Evolutionary conservation across 2,797 vertebrate genomes (phyloP).

Genomic region (Anguilla obscura): DNA sequence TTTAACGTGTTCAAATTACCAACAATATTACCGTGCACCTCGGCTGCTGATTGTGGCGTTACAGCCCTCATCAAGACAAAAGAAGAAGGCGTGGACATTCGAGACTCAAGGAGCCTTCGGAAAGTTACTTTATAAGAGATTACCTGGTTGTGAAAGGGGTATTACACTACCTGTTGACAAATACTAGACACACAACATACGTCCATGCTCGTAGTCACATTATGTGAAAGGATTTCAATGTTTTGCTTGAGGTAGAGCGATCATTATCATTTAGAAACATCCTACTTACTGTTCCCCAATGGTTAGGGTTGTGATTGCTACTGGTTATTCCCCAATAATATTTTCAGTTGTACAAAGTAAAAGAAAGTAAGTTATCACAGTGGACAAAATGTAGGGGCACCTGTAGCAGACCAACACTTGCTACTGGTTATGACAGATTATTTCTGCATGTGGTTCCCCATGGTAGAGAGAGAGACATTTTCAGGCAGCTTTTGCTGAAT

Average conservation of each 20-base stretch:
- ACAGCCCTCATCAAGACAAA: constrained; percentile 22
- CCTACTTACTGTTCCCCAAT: neutral
- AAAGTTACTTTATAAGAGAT: neutral
- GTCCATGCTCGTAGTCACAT: neutral
- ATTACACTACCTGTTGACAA: neutral
- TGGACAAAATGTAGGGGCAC: neutral
- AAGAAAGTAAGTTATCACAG: neutral
- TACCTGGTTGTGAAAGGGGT: neutral
- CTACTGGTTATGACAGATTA: neutral
- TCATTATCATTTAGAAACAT: neutral
- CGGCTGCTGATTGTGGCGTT: constrained; percentile 31
- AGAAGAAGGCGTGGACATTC: neutral
- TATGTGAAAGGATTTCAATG: neutral
- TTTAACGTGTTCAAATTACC: constrained; percentile 52
- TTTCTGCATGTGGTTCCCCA: neutral
- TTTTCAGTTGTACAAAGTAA: neutral
- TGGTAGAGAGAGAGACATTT: neutral
- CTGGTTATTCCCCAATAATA: neutral
- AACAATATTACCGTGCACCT: constrained; percentile 56
- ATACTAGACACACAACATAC: neutral
- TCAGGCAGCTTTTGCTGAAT: neutral
- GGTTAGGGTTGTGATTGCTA: neutral
- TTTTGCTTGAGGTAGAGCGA: neutral
- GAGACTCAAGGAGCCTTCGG: neutral
- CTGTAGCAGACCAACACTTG: neutral